Evolutionary conservation across 1,140 invertebrate species (phyloP).

Genomic region (Aphelinus certus): DNA sequence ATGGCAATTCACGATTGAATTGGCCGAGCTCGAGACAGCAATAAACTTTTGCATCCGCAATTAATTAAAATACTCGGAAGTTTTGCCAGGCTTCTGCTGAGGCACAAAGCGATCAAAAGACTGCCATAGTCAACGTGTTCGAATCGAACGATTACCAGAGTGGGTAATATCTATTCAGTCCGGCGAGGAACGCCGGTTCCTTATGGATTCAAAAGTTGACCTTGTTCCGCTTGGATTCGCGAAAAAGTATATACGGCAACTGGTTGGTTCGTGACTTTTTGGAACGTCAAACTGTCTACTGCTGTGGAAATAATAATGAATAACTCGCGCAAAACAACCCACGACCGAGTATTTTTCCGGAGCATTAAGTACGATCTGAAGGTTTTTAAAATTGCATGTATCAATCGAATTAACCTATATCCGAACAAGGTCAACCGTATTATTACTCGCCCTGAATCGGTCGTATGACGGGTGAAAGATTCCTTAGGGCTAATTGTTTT

Average conservation of each 20-base stretch:
- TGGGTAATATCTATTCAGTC: slow-evolving; percentile 11
- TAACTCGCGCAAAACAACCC: too few relatives aligned
- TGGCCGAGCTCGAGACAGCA: neutral
- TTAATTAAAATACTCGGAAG: slow-evolving; percentile 28
- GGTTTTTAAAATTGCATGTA: too few relatives aligned
- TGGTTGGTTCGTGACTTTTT: too few relatives aligned
- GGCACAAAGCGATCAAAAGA: neutral
- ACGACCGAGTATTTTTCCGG: too few relatives aligned
- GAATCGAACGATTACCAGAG: slow-evolving; percentile 21
- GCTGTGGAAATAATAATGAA: too few relatives aligned
- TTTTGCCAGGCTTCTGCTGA: neutral
- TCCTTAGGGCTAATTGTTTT: too few relatives aligned
- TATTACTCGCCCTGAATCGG: too few relatives aligned
- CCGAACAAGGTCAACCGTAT: too few relatives aligned
- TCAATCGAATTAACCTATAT: too few relatives aligned
- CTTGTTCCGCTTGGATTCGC: neutral
- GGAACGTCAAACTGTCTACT: too few relatives aligned
- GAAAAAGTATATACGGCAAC: neutral
- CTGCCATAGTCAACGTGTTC: neutral
- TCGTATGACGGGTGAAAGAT: too few relatives aligned
- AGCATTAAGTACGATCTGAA: too few relatives aligned
- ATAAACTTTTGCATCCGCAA: slow-evolving; percentile 14
- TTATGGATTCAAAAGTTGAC: neutral
- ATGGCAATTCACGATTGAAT: neutral
- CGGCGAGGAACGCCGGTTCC: neutral